These are phyloP conservation scores for Enteromius argenteus DNA, from an alignment of 2,797 vertebrate genomes.

Conservation along the genomic window DNA sequence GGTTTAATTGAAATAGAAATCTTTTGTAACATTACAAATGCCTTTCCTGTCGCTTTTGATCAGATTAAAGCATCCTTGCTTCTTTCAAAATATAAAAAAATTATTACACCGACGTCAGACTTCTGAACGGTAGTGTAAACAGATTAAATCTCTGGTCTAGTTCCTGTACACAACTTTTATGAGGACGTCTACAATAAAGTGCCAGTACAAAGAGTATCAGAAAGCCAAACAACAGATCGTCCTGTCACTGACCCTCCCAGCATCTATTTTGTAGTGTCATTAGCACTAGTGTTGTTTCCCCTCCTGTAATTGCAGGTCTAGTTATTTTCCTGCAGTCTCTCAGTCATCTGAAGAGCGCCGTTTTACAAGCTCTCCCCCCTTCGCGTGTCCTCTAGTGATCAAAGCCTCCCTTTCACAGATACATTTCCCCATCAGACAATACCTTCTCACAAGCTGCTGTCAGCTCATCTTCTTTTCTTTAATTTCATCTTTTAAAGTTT, in stretches of 20 bases:
- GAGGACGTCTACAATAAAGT: constrained; percentile 12
- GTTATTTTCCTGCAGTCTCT: constrained; percentile 63
- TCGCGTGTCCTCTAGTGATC: constrained; percentile 74
- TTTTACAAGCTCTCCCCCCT: constrained; percentile 75
- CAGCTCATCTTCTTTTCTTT: constrained; percentile 83
- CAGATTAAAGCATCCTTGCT: not conserved
- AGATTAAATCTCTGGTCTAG: not conserved
- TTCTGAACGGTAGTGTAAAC: constrained; percentile 4
- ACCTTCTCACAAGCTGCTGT: constrained; percentile 79
- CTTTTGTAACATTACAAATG: constrained; percentile 1
- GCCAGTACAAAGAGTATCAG: constrained; percentile 19
- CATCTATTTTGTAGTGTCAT: constrained; percentile 55
- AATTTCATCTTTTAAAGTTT: constrained; percentile 84
- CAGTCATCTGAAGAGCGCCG: constrained; percentile 71
- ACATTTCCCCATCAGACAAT: constrained; percentile 78
- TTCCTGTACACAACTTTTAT: constrained; percentile 8
- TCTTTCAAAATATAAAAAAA: not conserved
- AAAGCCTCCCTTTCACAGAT: constrained; percentile 78
- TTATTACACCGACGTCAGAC: not conserved
- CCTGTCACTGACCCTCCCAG: constrained; percentile 44
- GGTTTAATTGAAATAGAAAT: not conserved
- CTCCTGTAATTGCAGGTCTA: constrained; percentile 66
- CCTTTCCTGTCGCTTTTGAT: not conserved
- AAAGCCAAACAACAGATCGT: constrained; percentile 20
- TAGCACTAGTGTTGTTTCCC: constrained; percentile 59